Evolutionary conservation across 2,888 invertebrate species (phyloP).

Genomic region (Polymixis lichenea): DNA sequence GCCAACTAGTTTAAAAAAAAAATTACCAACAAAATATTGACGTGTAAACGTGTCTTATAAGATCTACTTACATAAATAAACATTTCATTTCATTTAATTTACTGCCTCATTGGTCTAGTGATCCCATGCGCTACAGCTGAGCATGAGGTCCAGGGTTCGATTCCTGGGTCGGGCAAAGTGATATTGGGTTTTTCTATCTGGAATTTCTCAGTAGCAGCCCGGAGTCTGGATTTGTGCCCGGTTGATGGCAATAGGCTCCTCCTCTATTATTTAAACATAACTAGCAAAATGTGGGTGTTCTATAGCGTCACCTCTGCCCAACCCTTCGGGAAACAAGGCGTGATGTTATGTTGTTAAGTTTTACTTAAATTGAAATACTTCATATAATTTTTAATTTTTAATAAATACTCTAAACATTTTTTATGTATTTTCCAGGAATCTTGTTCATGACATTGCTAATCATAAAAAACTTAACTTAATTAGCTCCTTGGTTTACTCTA

Average conservation of each 20-base stretch:
- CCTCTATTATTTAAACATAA: not conserved
- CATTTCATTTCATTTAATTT: no score
- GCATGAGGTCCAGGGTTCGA: no score
- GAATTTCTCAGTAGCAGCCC: not conserved
- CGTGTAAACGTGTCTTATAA: no score
- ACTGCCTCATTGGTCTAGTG: no score
- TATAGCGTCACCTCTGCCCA: not conserved
- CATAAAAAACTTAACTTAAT: not conserved
- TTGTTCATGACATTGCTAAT: not conserved
- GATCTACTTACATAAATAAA: no score
- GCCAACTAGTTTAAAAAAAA: no score
- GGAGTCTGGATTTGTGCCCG: not conserved
- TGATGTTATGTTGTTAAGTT: not conserved
- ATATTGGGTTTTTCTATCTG: not conserved
- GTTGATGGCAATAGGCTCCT: not conserved
- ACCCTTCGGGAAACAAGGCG: not conserved
- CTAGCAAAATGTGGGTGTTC: not conserved
- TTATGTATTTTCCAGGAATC: not conserved
- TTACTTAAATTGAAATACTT: not conserved
- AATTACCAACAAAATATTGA: no score
- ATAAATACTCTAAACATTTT: not conserved
- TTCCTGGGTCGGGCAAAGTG: no score
- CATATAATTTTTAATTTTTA: not conserved
- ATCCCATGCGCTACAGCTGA: no score
- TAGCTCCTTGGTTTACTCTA: not conserved